Conservation (phyloP, 1,140 invertebrate species). For the Parapsyche elsis region DNA sequence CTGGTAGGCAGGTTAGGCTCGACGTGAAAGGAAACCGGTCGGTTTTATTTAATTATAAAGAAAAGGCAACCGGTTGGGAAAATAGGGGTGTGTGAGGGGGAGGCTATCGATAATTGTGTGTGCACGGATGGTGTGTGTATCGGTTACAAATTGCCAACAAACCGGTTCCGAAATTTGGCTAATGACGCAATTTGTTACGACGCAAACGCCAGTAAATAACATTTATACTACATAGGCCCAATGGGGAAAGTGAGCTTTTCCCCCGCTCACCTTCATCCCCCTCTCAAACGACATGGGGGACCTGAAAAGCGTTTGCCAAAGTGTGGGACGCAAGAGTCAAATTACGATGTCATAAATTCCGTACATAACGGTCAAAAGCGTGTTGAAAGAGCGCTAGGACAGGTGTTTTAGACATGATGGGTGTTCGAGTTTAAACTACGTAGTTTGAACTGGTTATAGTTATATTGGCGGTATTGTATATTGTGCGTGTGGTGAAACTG, state of each 20-base stretch:
- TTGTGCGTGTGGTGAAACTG: no score
- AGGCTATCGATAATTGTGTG: no score
- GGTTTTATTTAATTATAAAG: no score
- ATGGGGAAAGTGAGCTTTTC: no score
- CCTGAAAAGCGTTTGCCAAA: background rate
- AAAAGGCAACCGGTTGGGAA: no score
- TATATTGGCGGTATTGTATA: no score
- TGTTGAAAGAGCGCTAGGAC: background rate
- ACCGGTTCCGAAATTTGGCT: background rate
- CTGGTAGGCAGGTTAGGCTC: no score
- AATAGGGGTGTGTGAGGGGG: no score
- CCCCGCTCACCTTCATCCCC: no score
- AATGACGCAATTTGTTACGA: slow-evolving; percentile 28
- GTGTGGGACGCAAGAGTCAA: background rate
- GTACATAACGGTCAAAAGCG: background rate
- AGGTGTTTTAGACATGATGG: background rate
- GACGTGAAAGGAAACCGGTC: no score
- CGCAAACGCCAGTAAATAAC: background rate
- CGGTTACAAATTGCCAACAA: background rate
- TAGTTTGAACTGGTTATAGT: background rate
- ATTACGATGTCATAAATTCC: background rate
- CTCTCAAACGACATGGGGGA: no score
- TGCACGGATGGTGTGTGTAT: no score
- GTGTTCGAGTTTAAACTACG: background rate
- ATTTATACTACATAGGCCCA: background rate